Evolutionary conservation across 2,797 vertebrate species (phyloP).

Genomic region (Pithecia hirsuta): DNA sequence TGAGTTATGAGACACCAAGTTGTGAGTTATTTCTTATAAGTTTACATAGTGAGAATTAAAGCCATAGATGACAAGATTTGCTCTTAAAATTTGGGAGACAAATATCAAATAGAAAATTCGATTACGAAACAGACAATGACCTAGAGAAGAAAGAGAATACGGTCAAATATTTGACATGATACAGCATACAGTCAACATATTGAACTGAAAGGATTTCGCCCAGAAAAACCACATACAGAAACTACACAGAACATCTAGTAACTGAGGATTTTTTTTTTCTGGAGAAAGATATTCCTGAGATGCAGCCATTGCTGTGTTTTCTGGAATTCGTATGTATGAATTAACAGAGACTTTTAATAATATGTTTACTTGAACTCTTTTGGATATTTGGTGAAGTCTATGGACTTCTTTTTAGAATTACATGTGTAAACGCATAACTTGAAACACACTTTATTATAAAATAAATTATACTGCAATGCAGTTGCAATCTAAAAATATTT

Average conservation of each 20-base stretch:
- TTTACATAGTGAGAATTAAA: slow-evolving; percentile 25
- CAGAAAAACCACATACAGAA: not conserved
- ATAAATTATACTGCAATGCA: not conserved
- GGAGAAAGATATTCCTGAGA: not conserved
- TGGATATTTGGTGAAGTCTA: not conserved
- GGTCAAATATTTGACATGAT: not conserved
- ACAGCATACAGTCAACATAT: not conserved
- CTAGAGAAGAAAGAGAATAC: not conserved
- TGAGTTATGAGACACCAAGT: slow-evolving; percentile 36
- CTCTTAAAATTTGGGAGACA: not conserved
- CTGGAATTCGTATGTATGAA: not conserved
- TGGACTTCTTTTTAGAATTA: not conserved
- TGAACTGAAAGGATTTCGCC: not conserved
- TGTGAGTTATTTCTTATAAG: slow-evolving; percentile 15
- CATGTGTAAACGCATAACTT: not conserved
- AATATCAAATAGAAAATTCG: not conserved
- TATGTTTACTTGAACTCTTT: not conserved
- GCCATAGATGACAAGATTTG: not conserved
- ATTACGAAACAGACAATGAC: not conserved
- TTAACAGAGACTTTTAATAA: not conserved
- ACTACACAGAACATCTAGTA: not conserved
- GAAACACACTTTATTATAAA: not conserved
- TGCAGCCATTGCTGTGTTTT: not conserved
- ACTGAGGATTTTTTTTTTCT: not conserved
- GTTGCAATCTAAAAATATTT: not conserved